Percentiles rank a stretch among this genome's conserved stretches.
Conservation (phyloP, 2,888 invertebrate genomes). For the Rotaria sp. region DNA sequence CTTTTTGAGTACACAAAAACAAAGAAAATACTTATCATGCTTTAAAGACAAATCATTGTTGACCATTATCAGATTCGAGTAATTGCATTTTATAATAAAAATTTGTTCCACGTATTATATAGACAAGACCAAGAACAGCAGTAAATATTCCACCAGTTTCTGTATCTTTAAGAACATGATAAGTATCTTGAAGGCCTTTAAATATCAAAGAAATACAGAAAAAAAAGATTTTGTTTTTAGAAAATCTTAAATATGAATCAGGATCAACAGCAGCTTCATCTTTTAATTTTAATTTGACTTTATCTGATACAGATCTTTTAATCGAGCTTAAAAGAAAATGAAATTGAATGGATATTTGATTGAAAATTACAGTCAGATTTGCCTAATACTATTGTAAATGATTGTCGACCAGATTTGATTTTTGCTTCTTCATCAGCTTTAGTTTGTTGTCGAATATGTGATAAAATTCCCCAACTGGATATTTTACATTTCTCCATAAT, state of each 20-base stretch:
- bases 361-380: slow-evolving; percentile 30
- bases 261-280: slow-evolving; percentile 78
- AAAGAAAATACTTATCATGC: not conserved
- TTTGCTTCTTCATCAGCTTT: not conserved
- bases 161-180: slow-evolving; percentile 65
- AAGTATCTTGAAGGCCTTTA: slow-evolving; percentile 63
- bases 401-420: not conserved
- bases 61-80: slow-evolving; percentile 66
- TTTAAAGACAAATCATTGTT: slow-evolving; percentile 57
- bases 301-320: not conserved
- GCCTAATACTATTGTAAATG: not conserved
- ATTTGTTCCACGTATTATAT: slow-evolving; percentile 77
- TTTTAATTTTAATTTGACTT: too few relatives aligned
- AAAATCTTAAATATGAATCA: slow-evolving; percentile 60
- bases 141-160: slow-evolving; percentile 61
- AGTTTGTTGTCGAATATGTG: slow-evolving; percentile 9
- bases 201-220: not conserved
- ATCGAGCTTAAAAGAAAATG: not conserved
- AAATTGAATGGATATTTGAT: not conserved
- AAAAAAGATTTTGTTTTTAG: not conserved
- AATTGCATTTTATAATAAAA: slow-evolving; percentile 89
- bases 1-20: too few relatives aligned
- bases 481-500: too few relatives aligned
- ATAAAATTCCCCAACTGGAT: slow-evolving; percentile 15
- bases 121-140: slow-evolving; percentile 73